Evolutionary conservation across 1,140 invertebrate genomes (phyloP).

Genomic region (Sitobion miscanthi): DNA sequence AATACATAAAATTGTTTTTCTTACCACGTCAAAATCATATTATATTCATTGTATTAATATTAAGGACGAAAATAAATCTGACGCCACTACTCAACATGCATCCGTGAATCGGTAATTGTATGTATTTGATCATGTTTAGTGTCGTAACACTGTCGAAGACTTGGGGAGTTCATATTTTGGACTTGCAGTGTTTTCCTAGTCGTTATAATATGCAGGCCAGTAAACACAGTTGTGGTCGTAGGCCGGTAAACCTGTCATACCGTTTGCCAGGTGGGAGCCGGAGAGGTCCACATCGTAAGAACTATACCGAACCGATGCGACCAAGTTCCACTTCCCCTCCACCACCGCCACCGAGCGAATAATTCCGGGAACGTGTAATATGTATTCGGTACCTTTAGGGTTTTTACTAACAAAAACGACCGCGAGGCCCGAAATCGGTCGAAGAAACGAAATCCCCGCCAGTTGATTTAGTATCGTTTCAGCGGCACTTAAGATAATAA

Average conservation of each 20-base stretch:
- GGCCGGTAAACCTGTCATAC: background rate
- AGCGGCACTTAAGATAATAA: background rate
- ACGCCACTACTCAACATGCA: background rate
- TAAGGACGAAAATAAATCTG: background rate
- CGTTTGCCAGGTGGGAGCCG: background rate
- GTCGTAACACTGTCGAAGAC: background rate
- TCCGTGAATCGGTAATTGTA: background rate
- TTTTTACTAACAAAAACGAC: background rate
- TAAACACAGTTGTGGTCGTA: background rate
- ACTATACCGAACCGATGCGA: background rate
- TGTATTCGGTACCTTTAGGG: background rate
- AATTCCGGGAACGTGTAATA: background rate
- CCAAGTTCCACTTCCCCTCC: background rate
- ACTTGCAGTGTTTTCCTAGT: background rate
- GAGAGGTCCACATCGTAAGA: background rate
- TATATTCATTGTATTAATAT: background rate
- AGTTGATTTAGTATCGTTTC: slow-evolving; percentile 29
- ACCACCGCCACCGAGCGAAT: background rate
- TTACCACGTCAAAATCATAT: background rate
- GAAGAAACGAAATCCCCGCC: background rate
- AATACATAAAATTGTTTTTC: background rate
- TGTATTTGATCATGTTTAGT: background rate
- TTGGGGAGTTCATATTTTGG: background rate
- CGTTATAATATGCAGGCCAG: background rate
- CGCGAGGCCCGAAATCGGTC: background rate